phyloP scores from a whole-genome alignment of 2,797 vertebrate species.

The Borostomias antarcticus region DNA sequence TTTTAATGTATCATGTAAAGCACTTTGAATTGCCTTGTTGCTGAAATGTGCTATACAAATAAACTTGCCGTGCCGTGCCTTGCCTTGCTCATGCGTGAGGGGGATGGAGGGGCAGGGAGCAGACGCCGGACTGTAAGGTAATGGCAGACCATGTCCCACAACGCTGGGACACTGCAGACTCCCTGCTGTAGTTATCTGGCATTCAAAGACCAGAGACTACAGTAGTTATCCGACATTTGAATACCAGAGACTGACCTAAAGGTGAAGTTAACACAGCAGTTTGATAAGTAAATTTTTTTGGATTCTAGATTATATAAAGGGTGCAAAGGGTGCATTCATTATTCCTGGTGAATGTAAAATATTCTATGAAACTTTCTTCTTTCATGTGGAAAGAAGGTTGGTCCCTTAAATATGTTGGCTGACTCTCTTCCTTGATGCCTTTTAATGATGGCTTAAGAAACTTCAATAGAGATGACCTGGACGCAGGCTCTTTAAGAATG shows the following conservation, averaged over 20 bases:
- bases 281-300: neutral
- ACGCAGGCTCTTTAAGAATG: constrained; percentile 17
- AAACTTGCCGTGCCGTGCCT: too few species aligned
- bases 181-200: too few species aligned
- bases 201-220: neutral
- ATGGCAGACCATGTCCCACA: too few species aligned
- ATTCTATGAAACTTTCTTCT: constrained; percentile 21
- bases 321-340: constrained; percentile 8
- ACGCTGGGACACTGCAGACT: too few species aligned
- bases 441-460: constrained; percentile 34
- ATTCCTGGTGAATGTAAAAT: constrained; percentile 28
- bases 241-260: neutral
- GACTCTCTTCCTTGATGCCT: constrained; percentile 13
- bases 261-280: neutral
- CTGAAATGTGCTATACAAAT: too few species aligned
- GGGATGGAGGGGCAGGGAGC: neutral
- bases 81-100: neutral
- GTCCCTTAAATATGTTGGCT: constrained; percentile 27
- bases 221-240: too few species aligned
- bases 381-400: constrained; percentile 32
- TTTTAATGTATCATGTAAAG: too few species aligned
- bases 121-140: neutral
- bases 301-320: neutral
- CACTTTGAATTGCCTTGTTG: too few species aligned
- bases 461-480: constrained; percentile 37